Base-by-base conservation (phyloP, 2,888 invertebrate genomes). In the Netelia inedita region DNA sequence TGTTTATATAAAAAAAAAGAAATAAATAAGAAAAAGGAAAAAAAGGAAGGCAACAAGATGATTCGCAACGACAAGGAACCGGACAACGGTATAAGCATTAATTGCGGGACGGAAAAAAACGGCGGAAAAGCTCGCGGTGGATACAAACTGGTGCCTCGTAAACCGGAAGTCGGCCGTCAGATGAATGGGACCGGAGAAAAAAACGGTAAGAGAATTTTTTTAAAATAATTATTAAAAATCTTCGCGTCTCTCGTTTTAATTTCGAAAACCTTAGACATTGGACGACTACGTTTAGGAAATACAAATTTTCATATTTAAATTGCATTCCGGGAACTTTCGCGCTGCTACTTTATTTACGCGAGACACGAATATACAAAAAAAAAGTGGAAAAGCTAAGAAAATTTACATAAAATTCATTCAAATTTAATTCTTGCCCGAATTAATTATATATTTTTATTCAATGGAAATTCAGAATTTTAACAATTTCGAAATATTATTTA, bases 31-130 rank as follows among this genome's bases (percentile, higher is more conserved):
- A 28, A 53, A 46, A 63, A 68, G 28, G 28, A 28, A 66, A 65
- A 85, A 23, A 71, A 57, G 8, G 9, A 78, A 76, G 57, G 19
- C 16, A 63, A 28, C 35, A 43, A 83, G 46, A 90, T 89, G 88
- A 91, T 91, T 90, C 89, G 88, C 83, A 89, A 89, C 80, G 91
- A 90, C 86, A 92, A 92, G 83, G 91, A 92, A 83, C 92, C 91
- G 84, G 93, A 93, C 89, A 92, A 92, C 90, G 93, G 93, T 65
- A 92, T 93, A 86, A 92, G 91, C 90, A 93, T 93, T 79, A 93
- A 92, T 86, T 92, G 93, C 84, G 91, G 91, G 16, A 71, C 90
- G 59, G 86, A 87, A 41, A 82, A 90, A 53, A 84, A 85, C 65
- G 90, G 89, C 28, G 88, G 88, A 6, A 85, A 85, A 55, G 90